phyloP scores from a whole-genome alignment of 2,888 invertebrate species.

The Orthosia gothica region DNA sequence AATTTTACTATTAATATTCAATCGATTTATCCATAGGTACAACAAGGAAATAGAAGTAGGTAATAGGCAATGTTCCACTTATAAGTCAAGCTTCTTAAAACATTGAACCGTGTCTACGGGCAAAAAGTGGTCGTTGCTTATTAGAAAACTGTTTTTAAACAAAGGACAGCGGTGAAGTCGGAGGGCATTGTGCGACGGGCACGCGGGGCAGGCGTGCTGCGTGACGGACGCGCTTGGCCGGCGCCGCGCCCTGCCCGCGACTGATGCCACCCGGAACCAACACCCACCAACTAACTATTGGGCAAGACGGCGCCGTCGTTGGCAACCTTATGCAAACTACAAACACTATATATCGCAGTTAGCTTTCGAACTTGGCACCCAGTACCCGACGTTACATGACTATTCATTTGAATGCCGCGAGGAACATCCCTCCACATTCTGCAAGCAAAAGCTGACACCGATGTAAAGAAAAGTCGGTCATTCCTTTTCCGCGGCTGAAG shows the following conservation, averaged over 20 bases:
- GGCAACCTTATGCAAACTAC: slow-evolving; percentile 40
- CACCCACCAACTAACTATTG: slow-evolving; percentile 68
- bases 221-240: slow-evolving; percentile 87
- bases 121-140: slow-evolving; percentile 61
- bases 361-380: slow-evolving; percentile 34
- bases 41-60: slow-evolving; percentile 7
- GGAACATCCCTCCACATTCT: slow-evolving; percentile 48
- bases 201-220: slow-evolving; percentile 70
- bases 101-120: slow-evolving; percentile 56
- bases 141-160: slow-evolving; percentile 69
- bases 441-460: slow-evolving; percentile 54
- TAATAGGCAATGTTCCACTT: slow-evolving; percentile 22
- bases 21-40: not conserved
- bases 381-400: slow-evolving; percentile 24
- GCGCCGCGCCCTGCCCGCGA: slow-evolving; percentile 74
- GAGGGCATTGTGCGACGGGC: slow-evolving; percentile 81
- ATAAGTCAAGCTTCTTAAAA: slow-evolving; percentile 37
- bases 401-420: slow-evolving; percentile 34
- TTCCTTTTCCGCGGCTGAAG: slow-evolving; percentile 66
- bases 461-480: slow-evolving; percentile 70
- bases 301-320: slow-evolving; percentile 63
- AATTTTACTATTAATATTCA: not conserved
- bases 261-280: slow-evolving; percentile 76
- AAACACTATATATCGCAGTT: slow-evolving; percentile 21
- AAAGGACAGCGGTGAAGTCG: slow-evolving; percentile 75